phyloP scores from a whole-genome alignment of 1,140 invertebrate species.

The Holcopasites calliopsidis region DNA sequence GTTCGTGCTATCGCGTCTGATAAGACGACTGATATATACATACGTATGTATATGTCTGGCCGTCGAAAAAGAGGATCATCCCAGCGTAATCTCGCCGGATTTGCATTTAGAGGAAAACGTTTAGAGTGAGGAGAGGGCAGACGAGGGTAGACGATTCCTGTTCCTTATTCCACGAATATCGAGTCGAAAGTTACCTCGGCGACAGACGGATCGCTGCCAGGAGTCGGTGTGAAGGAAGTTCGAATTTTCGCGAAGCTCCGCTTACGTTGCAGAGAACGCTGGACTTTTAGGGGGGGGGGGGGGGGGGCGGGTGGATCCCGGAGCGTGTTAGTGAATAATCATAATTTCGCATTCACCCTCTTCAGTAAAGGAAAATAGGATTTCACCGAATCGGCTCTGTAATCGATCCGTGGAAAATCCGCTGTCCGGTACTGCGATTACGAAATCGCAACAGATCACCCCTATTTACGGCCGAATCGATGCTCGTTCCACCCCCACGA shows the following conservation, averaged over 20 bases:
- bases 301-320: too few relatives aligned
- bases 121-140: constrained; percentile 36
- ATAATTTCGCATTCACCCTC: too few relatives aligned
- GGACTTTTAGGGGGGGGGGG: too few relatives aligned
- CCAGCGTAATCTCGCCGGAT: constrained; percentile 57
- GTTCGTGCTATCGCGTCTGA: constrained; percentile 41
- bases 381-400: background rate
- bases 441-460: constrained; percentile 50
- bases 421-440: constrained; percentile 1
- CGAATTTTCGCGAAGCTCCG: too few relatives aligned
- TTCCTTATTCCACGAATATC: background rate
- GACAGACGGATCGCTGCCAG: constrained; percentile 30
- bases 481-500: constrained; percentile 43
- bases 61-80: constrained; percentile 48
- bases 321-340: too few relatives aligned
- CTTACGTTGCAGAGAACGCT: too few relatives aligned
- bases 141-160: constrained; percentile 16
- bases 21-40: constrained; percentile 53
- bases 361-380: background rate
- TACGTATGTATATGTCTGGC: background rate
- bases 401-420: background rate
- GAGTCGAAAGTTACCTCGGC: background rate
- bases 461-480: constrained; percentile 56
- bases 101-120: constrained; percentile 68
- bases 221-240: background rate